Base-by-base conservation (phyloP, 2,888 invertebrate species). In the Neoscelio sp. region DNA sequence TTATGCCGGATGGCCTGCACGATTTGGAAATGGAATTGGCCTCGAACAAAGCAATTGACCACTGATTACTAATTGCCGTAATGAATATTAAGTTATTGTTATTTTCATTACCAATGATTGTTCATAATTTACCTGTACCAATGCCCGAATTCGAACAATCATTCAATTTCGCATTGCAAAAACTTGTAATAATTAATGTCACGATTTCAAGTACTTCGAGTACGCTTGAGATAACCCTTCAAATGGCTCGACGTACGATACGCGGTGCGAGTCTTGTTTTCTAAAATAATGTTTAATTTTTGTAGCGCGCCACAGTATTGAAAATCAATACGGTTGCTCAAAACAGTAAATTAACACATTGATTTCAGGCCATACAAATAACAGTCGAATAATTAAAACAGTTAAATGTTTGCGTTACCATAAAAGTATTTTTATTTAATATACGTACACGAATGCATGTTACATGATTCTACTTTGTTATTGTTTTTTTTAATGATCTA, bases 321-420 rank as follows among this genome's bases (percentile, higher is more conserved):
- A 62, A 52, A 75, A 65, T 65, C 64, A 67, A 71, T 65, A 42
- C 38, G 48, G 64, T 80, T 67, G 54, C 42, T 71, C 23, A 64
- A 71, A 68, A 80, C 56, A 68, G 56, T 80, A 50, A 80, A 67
- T 76, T 42, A 76, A 73, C 67, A 70, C 74, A 76, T 46, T 73
- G 76, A 76, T 80, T 71, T 67, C 75, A 80, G 67, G 56, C 79
- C 71, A 67, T 65, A 80, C 65, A 75, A 71, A 54, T 60, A 76
- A 80, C 67, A 76, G 68, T 71, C 56, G 73, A 68, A 74, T 80
- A 68, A 68, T 77, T 73, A 44, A 68, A 73, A 77, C 64, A 64
- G 64, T 58, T 76, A n/a, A n/a, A n/a, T n/a, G n/a, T n/a, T n/a
- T n/a, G n/a, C n/a, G n/a, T n/a, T n/a, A n/a, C n/a, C n/a, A n/a